Evolutionary conservation across 2,797 vertebrate genomes (phyloP), one percentile per base, ranked within the genome.

Genomic region (Apogon talboti): DNA sequence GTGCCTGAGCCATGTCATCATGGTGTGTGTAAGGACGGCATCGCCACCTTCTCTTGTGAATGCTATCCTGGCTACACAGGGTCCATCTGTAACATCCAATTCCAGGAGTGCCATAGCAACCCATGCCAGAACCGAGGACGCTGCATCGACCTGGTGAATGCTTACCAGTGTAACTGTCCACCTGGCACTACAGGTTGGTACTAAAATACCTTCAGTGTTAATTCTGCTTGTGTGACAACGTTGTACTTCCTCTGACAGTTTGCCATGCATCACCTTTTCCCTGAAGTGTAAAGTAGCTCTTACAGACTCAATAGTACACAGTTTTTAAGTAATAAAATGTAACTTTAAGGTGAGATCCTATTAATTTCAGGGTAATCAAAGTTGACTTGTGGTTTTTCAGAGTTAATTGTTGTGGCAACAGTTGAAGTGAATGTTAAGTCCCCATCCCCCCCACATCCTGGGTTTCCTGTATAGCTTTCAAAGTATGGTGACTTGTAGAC

Each of bases 91-190:
- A 96, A 94, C 0, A 93, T 95, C 86, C 96, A 96, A 89, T 93
- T 98, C 18, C 90, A 96, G 0, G 97, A 98, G 74, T 99, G 97
- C 75, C 90, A 93, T 76, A 99, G 97, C 89, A 94, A 93, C 76
- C 97, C 97, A 0, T 98, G 97, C 83, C 93, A 96, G 66, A 95
- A 97, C n/a, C 90, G 94, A 14, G 97, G 95, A 9, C 96, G 93
- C 78, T 99, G 97, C 84, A 89, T 97, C 0, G 96, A 98, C 85
- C 90, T 93, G 40, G 96, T 97, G 48, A 97, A 97, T 1, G 92
- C 92, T 60, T 99, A 97, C 89, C 95, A 96, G 59, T 99, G 97
- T 71, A 93, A 95, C 90, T 99, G 97, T 71, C 91, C 86, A 54
- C 81, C 83, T 0, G 97, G 97, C 63, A 98, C 95, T 0, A 89